Evolutionary conservation across 2,797 vertebrate genomes (phyloP).

Genomic region (Cyprinella venusta): DNA sequence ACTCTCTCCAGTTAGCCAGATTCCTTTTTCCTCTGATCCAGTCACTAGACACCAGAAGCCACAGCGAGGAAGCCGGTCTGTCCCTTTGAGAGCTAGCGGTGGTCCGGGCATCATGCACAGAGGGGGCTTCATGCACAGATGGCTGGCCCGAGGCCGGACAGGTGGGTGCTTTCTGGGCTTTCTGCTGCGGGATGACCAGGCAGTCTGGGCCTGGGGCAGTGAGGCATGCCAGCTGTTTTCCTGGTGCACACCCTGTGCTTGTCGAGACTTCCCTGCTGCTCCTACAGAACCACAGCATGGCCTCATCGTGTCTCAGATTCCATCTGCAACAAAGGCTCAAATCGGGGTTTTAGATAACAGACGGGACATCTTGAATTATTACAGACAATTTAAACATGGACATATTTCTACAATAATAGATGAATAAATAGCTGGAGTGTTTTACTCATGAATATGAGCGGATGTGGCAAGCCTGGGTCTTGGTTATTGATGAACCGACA

Average conservation of each 20-base stretch:
- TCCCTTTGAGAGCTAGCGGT: constrained; percentile 56
- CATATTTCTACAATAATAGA: constrained; percentile 4
- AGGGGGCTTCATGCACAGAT: constrained; percentile 54
- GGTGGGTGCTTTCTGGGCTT: constrained; percentile 59
- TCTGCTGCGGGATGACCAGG: constrained; percentile 50
- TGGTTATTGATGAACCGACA: constrained; percentile 46
- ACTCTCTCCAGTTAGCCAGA: constrained; percentile 39
- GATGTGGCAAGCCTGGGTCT: constrained; percentile 40
- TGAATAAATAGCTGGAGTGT: constrained; percentile 33
- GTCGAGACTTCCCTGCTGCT: constrained; percentile 53
- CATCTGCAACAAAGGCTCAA: constrained; percentile 25
- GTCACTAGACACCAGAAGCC: constrained; percentile 52
- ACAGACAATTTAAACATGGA: constrained; percentile 35
- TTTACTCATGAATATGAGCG: constrained; percentile 27
- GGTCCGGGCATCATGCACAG: constrained; percentile 52
- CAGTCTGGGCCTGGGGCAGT: constrained; percentile 36
- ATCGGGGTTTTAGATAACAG: constrained; percentile 48
- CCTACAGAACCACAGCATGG: constrained; percentile 53
- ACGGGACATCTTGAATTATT: constrained; percentile 46
- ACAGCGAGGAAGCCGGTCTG: constrained; percentile 32
- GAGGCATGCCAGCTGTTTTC: constrained; percentile 60
- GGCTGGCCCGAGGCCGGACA: constrained; percentile 57
- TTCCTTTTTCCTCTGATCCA: constrained; percentile 33
- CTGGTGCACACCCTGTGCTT: constrained; percentile 49
- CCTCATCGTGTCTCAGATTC: constrained; percentile 47